Evolutionary conservation across 1,140 invertebrate genomes (phyloP).

Genomic region (Yoshiicerus persimilis): DNA sequence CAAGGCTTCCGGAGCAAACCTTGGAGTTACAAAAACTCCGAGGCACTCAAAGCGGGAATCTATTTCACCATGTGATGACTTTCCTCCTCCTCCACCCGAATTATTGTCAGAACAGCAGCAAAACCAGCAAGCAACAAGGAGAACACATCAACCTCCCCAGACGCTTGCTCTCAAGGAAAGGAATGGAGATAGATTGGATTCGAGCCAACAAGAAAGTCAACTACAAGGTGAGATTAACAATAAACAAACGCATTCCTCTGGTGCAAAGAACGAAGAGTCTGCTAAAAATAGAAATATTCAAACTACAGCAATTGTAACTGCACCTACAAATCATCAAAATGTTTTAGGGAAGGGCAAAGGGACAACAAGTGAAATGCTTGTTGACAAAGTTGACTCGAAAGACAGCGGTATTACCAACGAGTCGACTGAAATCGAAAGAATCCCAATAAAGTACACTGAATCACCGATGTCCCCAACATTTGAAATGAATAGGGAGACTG

Average conservation of each 20-base stretch:
- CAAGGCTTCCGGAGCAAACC: neutral
- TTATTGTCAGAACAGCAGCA: neutral
- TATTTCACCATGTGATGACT: constrained; percentile 41
- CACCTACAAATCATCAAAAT: neutral
- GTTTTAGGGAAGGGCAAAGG: neutral
- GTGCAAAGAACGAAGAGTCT: neutral
- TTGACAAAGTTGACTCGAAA: constrained; percentile 36
- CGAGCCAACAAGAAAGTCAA: neutral
- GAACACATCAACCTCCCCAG: constrained; percentile 34
- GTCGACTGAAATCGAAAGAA: constrained; percentile 27
- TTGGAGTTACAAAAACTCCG: neutral
- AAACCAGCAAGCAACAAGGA: neutral
- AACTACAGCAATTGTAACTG: neutral
- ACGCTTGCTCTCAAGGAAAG: constrained; percentile 41
- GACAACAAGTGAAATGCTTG: neutral
- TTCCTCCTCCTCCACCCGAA: constrained; percentile 38
- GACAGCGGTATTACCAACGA: constrained; percentile 39
- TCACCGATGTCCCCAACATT: neutral
- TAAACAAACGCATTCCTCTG: neutral
- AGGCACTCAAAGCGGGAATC: neutral
- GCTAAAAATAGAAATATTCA: neutral
- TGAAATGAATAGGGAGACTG: neutral
- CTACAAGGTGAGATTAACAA: neutral
- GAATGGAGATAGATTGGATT: neutral
- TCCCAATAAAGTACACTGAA: neutral